Evolutionary conservation across 2,113 vertebrate species (phyloP).

Genomic region (Cariama cristata): DNA sequence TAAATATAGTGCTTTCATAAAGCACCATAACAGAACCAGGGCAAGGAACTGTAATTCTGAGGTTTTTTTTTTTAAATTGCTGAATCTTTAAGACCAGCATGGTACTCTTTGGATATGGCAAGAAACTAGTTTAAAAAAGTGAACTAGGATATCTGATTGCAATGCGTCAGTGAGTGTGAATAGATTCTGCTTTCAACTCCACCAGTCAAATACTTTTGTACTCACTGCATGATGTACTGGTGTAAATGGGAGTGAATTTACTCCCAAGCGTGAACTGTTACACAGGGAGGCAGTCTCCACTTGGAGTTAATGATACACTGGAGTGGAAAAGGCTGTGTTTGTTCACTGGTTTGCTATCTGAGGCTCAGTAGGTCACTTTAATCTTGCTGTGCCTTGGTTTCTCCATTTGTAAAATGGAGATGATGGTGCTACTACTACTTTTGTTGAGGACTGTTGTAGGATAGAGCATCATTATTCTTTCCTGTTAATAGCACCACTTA

Average conservation of each 20-base stretch:
- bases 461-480: not conserved
- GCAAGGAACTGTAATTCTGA: not conserved
- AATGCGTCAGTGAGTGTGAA: not conserved
- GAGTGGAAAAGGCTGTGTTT: not conserved
- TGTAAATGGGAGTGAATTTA: not conserved
- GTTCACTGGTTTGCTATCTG: not conserved
- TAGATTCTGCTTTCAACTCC: not conserved
- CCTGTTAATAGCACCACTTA: not conserved
- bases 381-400: not conserved
- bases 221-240: not conserved
- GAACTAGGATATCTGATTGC: not conserved
- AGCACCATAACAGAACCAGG: not conserved
- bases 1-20: not conserved
- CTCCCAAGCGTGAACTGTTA: not conserved
- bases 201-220: not conserved
- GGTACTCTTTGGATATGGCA: not conserved
- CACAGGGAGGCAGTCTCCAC: not conserved
- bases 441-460: not conserved
- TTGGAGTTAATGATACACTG: not conserved
- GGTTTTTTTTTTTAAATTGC: not conserved
- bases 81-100: not conserved
- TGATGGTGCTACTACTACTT: not conserved
- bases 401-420: not conserved
- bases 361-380: not conserved
- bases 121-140: not conserved